Evolutionary conservation across 2,113 vertebrate genomes (phyloP).

Genomic region (Syrmaticus mikado): DNA sequence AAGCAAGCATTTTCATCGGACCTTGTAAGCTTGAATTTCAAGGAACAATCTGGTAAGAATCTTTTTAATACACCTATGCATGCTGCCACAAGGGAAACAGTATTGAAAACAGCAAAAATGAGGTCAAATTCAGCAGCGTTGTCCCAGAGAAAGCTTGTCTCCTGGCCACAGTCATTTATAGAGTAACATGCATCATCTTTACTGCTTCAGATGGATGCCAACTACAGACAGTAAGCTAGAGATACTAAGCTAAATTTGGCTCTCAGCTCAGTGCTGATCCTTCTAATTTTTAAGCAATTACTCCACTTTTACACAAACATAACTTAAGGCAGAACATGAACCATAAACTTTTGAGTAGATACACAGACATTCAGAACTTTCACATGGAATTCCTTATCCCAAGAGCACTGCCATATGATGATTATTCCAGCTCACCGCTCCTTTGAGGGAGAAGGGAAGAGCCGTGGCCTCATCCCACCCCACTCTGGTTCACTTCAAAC

Average conservation of each 20-base stretch:
- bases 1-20: constrained; percentile 13
- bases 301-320: background rate
- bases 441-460: background rate
- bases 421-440: constrained; percentile 37
- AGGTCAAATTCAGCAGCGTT: constrained; percentile 28
- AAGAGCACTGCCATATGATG: background rate
- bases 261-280: background rate
- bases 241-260: constrained; percentile 6
- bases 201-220: constrained; percentile 20
- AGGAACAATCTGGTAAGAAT: background rate
- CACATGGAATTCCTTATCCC: background rate
- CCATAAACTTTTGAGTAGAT: background rate
- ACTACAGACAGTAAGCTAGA: constrained; percentile 37
- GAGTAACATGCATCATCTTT: constrained; percentile 33
- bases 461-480: background rate
- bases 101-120: constrained; percentile 37
- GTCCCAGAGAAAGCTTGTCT: constrained; percentile 47
- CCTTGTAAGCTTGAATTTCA: constrained; percentile 10
- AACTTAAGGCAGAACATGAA: background rate
- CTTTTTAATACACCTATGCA: constrained; percentile 18
- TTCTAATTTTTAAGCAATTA: background rate
- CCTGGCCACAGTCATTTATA: constrained; percentile 42
- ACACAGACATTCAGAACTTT: background rate
- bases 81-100: background rate
- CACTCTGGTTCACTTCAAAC: background rate